Evolutionary conservation across 1,140 invertebrate species (phyloP).

Genomic region (Magallana ariakensis): DNA sequence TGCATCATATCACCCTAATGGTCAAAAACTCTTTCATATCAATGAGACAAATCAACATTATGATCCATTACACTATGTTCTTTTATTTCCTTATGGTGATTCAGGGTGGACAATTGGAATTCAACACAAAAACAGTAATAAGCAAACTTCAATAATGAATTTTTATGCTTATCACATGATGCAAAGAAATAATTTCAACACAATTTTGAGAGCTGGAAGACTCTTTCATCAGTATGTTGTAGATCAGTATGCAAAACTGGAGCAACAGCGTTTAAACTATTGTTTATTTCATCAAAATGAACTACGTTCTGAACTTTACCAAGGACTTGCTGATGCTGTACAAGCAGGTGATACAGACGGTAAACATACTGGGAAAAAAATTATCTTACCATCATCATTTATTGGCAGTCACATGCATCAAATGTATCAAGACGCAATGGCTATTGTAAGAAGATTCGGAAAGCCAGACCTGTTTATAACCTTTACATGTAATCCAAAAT

Average conservation of each 20-base stretch:
- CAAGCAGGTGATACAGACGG: constrained; percentile 49
- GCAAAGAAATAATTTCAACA: constrained; percentile 52
- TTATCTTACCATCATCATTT: constrained; percentile 79
- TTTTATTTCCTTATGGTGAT: not conserved
- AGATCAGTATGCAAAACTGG: constrained; percentile 78
- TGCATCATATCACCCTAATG: not conserved
- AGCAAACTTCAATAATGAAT: constrained; percentile 38
- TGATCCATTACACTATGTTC: constrained; percentile 2
- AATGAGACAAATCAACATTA: constrained; percentile 24
- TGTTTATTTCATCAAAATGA: constrained; percentile 66
- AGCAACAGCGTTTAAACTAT: constrained; percentile 72
- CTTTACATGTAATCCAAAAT: constrained; percentile 80
- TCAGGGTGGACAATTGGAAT: constrained; percentile 31
- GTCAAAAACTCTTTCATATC: constrained; percentile 32
- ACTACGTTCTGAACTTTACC: constrained; percentile 65
- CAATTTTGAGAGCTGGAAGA: constrained; percentile 67
- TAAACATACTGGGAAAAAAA: constrained; percentile 70
- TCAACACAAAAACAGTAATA: constrained; percentile 35
- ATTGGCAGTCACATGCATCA: constrained; percentile 79
- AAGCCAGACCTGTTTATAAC: constrained; percentile 79
- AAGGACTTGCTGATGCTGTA: constrained; percentile 62
- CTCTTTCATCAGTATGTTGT: constrained; percentile 79
- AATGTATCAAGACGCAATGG: constrained; percentile 80
- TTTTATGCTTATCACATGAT: constrained; percentile 56
- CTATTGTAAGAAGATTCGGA: constrained; percentile 80